Conservation (phyloP, 1,140 invertebrate genomes). For the Agrilus planipennis region DNA sequence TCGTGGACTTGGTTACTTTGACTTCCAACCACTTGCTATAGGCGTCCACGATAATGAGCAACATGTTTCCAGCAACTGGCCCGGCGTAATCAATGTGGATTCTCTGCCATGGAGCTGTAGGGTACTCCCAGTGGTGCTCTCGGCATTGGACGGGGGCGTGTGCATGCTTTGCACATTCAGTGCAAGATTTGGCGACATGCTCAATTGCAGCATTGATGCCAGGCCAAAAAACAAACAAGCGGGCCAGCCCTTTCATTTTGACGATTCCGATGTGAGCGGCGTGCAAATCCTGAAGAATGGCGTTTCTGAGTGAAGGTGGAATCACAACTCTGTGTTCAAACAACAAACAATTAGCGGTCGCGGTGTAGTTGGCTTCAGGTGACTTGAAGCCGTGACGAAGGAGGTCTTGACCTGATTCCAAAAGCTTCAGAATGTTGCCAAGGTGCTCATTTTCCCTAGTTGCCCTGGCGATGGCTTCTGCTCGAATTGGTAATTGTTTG, state of each 20-base stretch:
- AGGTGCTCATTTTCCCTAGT: too few relatives aligned
- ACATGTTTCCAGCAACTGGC: background rate
- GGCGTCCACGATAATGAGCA: slow-evolving; percentile 1
- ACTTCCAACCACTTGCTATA: slow-evolving; percentile 5
- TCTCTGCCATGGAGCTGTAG: background rate
- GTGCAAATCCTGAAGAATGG: slow-evolving; percentile 10
- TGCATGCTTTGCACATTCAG: slow-evolving; percentile 10
- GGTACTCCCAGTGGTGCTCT: background rate
- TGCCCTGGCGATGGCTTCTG: too few relatives aligned
- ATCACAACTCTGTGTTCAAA: slow-evolving; percentile 9
- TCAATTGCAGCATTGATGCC: slow-evolving; percentile 23
- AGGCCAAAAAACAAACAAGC: slow-evolving; percentile 20
- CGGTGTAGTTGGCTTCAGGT: too few relatives aligned
- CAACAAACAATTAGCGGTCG: too few relatives aligned
- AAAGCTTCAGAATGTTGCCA: too few relatives aligned
- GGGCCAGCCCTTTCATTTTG: slow-evolving; percentile 23
- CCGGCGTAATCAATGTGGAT: slow-evolving; percentile 3
- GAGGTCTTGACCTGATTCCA: too few relatives aligned
- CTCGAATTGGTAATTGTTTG: too few relatives aligned
- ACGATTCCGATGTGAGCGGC: slow-evolving; percentile 19
- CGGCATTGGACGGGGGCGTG: background rate
- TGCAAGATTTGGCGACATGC: slow-evolving; percentile 11
- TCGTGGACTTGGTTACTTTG: too few relatives aligned
- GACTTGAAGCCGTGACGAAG: too few relatives aligned
- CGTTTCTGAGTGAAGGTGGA: slow-evolving; percentile 3